A percentile compares a stretch with the other conserved stretches of the same genome.
Evolutionary conservation across 2,113 vertebrate species (phyloP).

Genomic region (Xerus inauris): DNA sequence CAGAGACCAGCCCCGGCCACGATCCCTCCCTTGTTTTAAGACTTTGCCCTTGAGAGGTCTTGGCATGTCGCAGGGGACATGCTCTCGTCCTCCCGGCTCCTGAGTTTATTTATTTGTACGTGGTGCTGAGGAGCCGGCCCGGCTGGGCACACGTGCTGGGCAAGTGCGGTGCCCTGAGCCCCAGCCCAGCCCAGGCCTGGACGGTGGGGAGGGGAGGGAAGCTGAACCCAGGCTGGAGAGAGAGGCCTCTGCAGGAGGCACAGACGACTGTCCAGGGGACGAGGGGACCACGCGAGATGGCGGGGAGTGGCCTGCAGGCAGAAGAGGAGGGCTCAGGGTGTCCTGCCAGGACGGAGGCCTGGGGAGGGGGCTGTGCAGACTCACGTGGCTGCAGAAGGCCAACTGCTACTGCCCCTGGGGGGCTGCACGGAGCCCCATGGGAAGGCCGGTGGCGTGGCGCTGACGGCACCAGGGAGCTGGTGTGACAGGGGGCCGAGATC

Average conservation of each 20-base stretch:
- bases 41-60: neutral
- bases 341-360: no score
- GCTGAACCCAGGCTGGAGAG: neutral
- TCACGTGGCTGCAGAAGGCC: no score
- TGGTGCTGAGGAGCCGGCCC: no score
- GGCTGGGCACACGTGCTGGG: no score
- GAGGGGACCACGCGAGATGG: neutral
- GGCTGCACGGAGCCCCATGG: neutral
- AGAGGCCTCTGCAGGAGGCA: neutral
- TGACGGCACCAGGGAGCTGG: neutral
- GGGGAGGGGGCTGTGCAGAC: rapidly evolving
- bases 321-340: neutral
- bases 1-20: neutral
- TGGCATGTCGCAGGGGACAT: neutral
- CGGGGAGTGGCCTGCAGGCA: neutral
- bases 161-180: no score
- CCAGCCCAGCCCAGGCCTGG: no score
- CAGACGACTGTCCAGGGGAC: no score
- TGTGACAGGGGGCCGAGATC: neutral
- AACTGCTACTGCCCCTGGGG: neutral
- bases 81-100: neutral
- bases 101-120: no score
- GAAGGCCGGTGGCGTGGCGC: neutral
- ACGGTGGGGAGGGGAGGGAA: no score
- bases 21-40: neutral